A percentile compares a stretch with the other conserved stretches of the same genome.
Conservation (phyloP, 2,797 vertebrate genomes). For the Sebastes ruberrimus region DNA sequence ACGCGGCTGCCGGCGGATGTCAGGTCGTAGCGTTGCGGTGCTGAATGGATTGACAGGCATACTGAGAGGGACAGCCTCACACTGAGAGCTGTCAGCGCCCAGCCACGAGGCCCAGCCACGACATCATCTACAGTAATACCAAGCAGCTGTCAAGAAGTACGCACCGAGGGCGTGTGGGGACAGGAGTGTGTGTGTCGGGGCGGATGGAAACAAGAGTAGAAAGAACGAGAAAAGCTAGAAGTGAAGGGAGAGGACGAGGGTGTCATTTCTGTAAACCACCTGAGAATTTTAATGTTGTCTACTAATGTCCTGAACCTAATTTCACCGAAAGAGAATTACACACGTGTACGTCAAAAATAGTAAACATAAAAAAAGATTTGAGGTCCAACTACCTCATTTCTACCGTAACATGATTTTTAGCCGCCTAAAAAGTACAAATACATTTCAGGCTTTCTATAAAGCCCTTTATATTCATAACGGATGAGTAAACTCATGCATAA, state of each 20-base stretch:
- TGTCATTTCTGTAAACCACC: constrained; percentile 42
- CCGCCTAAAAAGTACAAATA: neutral
- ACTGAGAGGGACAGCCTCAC: constrained; percentile 53
- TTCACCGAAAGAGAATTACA: neutral
- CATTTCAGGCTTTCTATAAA: neutral
- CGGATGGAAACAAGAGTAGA: neutral
- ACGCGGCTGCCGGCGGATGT: constrained; percentile 38
- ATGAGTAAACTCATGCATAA: neutral
- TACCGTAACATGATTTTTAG: neutral
- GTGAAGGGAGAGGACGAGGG: constrained; percentile 6
- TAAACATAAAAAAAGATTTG: neutral
- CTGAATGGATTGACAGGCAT: constrained; percentile 55
- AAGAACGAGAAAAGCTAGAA: constrained; percentile 13
- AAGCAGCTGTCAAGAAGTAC: constrained; percentile 63
- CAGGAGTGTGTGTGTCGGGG: constrained; percentile 4
- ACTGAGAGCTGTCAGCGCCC: constrained; percentile 64
- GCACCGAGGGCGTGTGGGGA: constrained; percentile 16
- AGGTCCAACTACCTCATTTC: neutral
- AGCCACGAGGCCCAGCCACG: constrained; percentile 38
- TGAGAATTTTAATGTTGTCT: neutral
- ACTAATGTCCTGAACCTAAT: neutral
- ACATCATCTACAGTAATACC: constrained; percentile 40
- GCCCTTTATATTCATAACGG: neutral
- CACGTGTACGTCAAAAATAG: neutral
- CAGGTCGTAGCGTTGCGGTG: constrained; percentile 45